phyloP scores from a whole-genome alignment of 1,140 invertebrate species.

The Daktulosphaira vitifoliae region DNA sequence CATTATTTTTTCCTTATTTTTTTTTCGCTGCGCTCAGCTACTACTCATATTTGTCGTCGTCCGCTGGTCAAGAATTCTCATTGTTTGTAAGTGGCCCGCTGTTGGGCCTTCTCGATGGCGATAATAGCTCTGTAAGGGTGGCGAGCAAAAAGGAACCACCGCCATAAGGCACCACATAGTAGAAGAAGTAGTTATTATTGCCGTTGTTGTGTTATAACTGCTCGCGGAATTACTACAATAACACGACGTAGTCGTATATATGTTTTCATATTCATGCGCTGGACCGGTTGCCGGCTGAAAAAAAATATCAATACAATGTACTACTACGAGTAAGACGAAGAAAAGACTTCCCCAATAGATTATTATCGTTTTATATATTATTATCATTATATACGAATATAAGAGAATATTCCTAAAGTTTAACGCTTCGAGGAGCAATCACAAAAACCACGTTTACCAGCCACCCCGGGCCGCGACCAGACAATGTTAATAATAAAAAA shows the following conservation, averaged over 20 bases:
- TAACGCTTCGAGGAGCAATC: conserved; percentile 32
- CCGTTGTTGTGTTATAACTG: conserved; percentile 24
- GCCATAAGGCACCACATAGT: too few relatives aligned
- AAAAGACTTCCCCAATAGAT: conserved; percentile 11
- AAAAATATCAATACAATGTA: neutral
- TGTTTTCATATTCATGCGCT: conserved; percentile 19
- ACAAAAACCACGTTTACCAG: conserved; percentile 33
- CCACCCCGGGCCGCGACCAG: neutral
- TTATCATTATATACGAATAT: neutral
- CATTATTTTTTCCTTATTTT: neutral
- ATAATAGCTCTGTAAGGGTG: neutral
- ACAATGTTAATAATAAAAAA: conserved; percentile 32
- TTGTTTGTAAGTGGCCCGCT: conserved; percentile 30
- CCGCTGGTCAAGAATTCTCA: conserved; percentile 26
- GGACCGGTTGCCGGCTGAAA: conserved; percentile 24
- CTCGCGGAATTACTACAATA: conserved; percentile 27
- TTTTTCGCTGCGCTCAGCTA: neutral
- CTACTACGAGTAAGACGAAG: conserved; percentile 8
- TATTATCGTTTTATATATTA: conserved; percentile 31
- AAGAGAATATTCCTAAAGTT: conserved; percentile 25
- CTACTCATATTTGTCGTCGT: conserved; percentile 8
- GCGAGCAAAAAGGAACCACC: conserved; percentile 2
- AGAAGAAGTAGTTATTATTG: conserved; percentile 13
- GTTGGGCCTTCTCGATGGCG: conserved; percentile 18
- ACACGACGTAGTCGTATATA: neutral